Evolutionary conservation across 2,797 vertebrate species (phyloP).

Genomic region (Diglossa cyanea): DNA sequence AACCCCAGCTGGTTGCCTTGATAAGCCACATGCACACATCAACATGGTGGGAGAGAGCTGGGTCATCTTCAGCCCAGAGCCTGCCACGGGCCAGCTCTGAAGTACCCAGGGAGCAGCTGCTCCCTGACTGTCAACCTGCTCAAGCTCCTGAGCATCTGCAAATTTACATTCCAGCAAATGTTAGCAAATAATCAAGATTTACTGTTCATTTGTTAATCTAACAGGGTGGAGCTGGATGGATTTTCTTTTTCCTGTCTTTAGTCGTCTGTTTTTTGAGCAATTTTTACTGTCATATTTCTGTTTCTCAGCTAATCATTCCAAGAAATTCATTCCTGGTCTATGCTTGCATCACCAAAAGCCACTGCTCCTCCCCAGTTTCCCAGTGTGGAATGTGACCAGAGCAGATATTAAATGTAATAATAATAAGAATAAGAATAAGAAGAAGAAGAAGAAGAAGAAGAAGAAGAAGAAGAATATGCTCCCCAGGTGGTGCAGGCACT

Average conservation of each 20-base stretch:
- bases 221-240: background rate
- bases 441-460: too few relatives aligned
- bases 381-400: background rate
- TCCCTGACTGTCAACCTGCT: background rate
- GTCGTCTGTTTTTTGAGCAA: background rate
- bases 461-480: background rate
- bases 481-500: accelerated
- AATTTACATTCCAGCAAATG: background rate
- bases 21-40: background rate
- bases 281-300: background rate
- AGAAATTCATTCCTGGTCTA: background rate
- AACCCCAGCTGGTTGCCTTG: accelerated
- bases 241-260: background rate
- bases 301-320: background rate
- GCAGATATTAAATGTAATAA: background rate
- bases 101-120: background rate
- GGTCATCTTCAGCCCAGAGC: background rate
- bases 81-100: background rate
- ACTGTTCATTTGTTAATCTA: background rate
- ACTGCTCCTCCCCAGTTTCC: background rate
- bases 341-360: background rate
- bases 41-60: background rate
- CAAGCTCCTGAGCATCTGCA: background rate
- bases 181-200: background rate
- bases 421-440: too few relatives aligned